Evolutionary conservation across 2,888 invertebrate species (phyloP), one percentile per base, ranked within the genome.

Genomic region (Phortica magna): DNA sequence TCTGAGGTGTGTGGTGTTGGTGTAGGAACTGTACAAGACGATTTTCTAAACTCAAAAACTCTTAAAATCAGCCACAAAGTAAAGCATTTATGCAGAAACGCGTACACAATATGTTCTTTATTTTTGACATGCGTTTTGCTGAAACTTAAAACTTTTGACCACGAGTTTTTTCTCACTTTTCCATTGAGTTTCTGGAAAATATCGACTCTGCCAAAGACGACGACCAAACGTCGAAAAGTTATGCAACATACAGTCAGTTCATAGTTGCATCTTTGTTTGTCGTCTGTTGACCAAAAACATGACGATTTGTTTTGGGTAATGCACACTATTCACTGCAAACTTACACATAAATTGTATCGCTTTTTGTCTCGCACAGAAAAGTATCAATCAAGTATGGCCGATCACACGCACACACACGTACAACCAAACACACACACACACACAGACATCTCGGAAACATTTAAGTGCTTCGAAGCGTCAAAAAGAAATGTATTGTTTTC

Each of bases 21-120:
- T 73, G 86, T 83, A 87, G 86, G 87, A 85, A 85, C 88, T 85
- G 85, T 86, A 84, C 86, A 79, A 87, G 61, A 61, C 17, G 19
- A 61, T 61, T 61, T 61, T 19, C n/a, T 59, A 9, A 22, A 19
- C n/a, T 61, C 22, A 19, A 61, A 61, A 17, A 61, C 55, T 22
- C 61, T 61, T 19, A 19, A 61, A 19, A 61, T 61, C 17, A 22
- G 22, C 9, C 9, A 48, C 48, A 48, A 48, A 48, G 9, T 14
- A 14, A 48, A 48, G 14, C 48, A 48, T 48, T 9, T 48, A 48
- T 48, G 48, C 48, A 48, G 48, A 48, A 48, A 48, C 9, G 14
- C 48, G 48, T 14, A 48, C 48, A 48, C 48, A 48, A 14, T 48
- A 48, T 48, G 48, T 48, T 48, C 14, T 48, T 48, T 14, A 12